Conservation (phyloP, 2,113 vertebrate species). For the Raphicerus campestris region DNA sequence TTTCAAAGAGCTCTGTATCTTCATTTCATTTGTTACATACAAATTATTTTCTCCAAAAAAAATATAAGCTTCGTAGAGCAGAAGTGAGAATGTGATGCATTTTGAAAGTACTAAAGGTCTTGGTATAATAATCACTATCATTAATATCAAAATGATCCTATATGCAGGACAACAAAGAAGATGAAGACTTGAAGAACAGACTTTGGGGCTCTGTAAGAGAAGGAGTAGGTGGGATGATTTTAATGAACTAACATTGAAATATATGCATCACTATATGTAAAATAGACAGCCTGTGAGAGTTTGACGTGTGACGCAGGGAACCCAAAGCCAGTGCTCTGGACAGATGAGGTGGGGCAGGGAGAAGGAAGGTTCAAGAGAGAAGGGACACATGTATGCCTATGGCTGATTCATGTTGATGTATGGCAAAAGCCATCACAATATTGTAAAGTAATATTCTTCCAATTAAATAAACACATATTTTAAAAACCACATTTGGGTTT, state of each 20-base stretch:
- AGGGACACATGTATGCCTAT: background rate
- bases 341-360: background rate
- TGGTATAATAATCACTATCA: background rate
- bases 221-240: background rate
- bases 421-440: background rate
- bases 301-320: background rate
- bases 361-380: background rate
- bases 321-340: background rate
- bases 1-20: background rate
- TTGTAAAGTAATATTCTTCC: background rate
- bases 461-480: background rate
- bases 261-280: background rate
- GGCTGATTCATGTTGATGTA: background rate
- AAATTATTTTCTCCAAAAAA: background rate
- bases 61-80: background rate
- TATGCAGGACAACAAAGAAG: too few relatives aligned
- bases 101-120: background rate
- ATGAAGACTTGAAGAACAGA: background rate
- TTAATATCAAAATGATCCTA: background rate
- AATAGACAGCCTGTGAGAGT: background rate
- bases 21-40: background rate
- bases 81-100: background rate
- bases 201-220: background rate
- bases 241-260: background rate
- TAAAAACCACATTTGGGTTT: background rate